Base-by-base conservation (phyloP, 2,113 vertebrate genomes). In the Tenrec ecaudatus region DNA sequence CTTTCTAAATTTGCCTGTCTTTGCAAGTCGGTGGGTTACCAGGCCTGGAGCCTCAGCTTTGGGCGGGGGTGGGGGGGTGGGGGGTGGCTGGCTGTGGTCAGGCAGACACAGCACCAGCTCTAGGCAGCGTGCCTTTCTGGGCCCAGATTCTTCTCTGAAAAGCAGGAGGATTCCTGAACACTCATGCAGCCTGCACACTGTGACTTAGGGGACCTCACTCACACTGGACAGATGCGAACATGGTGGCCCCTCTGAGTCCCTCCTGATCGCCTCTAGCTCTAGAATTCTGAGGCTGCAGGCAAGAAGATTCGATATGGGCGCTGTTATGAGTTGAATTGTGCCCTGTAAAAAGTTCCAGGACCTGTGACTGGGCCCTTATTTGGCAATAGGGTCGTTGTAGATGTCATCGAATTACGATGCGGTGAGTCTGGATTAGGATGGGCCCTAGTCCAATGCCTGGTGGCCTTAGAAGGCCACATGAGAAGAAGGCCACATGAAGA, bases 51-150 rank as follows among this genome's bases (percentile, higher is more conserved):
- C 22, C 25, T 79, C 23, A 31, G 31, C 1, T 27, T 14, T 86
- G 47, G 85, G 87, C 81, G 75, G 47, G 43, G 47, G 17, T 86
- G 47, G 85, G 87, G 85, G 75, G 47, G 43, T 43, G 66, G 79
- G 47, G n/a, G 33, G 10, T 81, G 36, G 31, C 43, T 14, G 12
- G 47, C 6, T 53, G 47, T 53, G 47, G 47, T 53, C 47, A 5
- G 9, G 47, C 12, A 53, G 36, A 40, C 3, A 25, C 1, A 62
- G 66, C 0, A 0, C 77, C 57, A 84, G 76, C 20, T 23, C 43
- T 19, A 20, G 47, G 83, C 12, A 5, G 27, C 25, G 90, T 38
- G 60, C 47, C 77, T 66, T 69, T 23, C 38, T n/a, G 86, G n/a
- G 66, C 66, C 17, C 27, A 22, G 11, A 10, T 17, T 76, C 47